Conservation (phyloP, 2,797 vertebrate species). For the Trachops cirrhosus region DNA sequence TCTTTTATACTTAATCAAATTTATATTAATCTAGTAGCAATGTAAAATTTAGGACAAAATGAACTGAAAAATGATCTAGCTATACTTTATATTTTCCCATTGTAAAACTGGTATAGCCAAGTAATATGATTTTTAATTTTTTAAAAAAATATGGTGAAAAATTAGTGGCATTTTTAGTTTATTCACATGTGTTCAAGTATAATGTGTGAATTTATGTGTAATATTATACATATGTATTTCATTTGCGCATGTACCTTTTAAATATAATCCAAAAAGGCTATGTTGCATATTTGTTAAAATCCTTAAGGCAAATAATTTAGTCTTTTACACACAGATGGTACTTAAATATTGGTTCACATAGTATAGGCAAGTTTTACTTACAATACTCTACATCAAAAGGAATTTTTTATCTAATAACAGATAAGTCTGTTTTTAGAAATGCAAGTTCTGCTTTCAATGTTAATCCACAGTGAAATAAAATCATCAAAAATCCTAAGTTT, state of each 20-base stretch:
- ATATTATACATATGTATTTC: neutral
- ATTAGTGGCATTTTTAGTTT: neutral
- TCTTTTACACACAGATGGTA: neutral
- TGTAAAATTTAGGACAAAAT: neutral
- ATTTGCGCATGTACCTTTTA: neutral
- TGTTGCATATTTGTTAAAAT: neutral
- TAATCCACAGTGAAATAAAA: neutral
- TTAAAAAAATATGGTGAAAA: neutral
- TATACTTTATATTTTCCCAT: neutral
- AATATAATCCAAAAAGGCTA: neutral
- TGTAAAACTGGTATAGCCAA: neutral
- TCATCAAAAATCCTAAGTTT: neutral
- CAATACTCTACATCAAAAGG: neutral
- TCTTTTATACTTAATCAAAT: neutral
- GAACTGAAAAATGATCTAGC: neutral
- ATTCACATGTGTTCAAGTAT: neutral
- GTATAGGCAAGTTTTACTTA: neutral
- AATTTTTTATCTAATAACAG: neutral
- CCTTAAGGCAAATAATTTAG: neutral
- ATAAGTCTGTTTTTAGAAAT: neutral
- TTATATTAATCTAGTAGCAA: neutral
- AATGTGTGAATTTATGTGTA: neutral
- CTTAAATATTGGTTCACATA: neutral
- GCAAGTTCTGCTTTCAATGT: neutral
- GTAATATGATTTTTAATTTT: neutral